Base-by-base conservation (phyloP, 2,113 vertebrate genomes). In the Ceyx melanurus region DNA sequence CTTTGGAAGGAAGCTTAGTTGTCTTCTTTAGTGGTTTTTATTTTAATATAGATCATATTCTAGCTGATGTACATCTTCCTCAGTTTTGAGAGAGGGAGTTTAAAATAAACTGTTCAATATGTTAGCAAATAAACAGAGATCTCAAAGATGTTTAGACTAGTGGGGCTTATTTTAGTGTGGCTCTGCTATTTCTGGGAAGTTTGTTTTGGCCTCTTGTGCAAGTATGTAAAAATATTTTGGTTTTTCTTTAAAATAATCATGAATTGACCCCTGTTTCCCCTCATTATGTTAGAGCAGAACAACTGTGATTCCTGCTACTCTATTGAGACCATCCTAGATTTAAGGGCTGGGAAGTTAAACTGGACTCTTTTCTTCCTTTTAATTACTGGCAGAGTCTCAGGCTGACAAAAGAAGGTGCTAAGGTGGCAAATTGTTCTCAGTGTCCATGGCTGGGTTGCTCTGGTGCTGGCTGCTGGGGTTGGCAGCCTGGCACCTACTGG, bases 371-470 rank as follows among this genome's bases (percentile, higher is more conserved):
- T 78, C 26, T 76, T 86, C 26, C 35, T 61, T 6, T 56, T 81
- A 51, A 17, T 22, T 65, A 2, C 23, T 42, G 66, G 7, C 15
- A 26, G 53, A 84, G 10, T 60, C 40, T n/a, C 17, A 14, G n/a
- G 22, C 40, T 91, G 15, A 22, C 9, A 17, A 40, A 86, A 16
- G 15, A 22, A 71, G 53, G 11, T 61, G 37, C 23, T 14, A 3
- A 73, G 54, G 37, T 46, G 54, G 9, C 14, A 45, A 28, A 13
- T 4, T 20, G 23, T 23, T 37, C 4, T 6, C 31, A 2, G 8
- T 0, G 1, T 14, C 0, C 1, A 0, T 40, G 25, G 12, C 7
- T 10, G 15, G 3, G 8, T 85, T 78, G 56, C 10, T 43, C 2
- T 19, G 42, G 15, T 61, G n/a, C 78, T 43, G 64, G 1, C 23